Base-by-base conservation (phyloP, 2,113 vertebrate species). In the Gymnobelideus leadbeateri region DNA sequence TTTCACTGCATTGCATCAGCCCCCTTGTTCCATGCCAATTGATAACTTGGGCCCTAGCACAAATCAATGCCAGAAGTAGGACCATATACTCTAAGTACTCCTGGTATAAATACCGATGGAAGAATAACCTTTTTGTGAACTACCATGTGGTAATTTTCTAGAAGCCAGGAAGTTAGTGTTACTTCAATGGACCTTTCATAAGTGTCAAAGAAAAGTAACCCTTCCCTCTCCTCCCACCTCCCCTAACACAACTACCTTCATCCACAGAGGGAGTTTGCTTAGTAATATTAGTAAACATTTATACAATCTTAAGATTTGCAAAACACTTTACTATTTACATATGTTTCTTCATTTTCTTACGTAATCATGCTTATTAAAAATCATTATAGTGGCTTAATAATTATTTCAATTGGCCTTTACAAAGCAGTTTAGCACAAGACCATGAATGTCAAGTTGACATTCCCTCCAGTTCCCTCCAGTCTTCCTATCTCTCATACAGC, bases 21-120 rank as follows among this genome's bases (percentile, higher is more conserved):
- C 97, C 98, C 97, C 97, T 97, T 91, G 91, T 95, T 92, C 91
- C 95, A 96, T 97, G 97, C 98, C 97, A 98, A 96, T 96, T 93
- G 97, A 98, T 98, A 98, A 98, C 98, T 98, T 98, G 98, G 98
- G 97, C 97, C 97, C 92, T 98, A 96, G 97, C 98, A 97, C 98
- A 98, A 98, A 98, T 97, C 97, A 92, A 14, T 98, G 98, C 97
- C 98, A 98, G 98, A 97, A 98, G 98, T 98, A 98, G 97, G 96
- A 97, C 61, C 94, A 54, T 93, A 93, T 92, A 95, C 96, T 93
- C 0, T 94, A 97, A 98, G 97, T 96, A 95, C 98, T 97, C 89
- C 84, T 97, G 97, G 90, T 96, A 97, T 98, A 98, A 98, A 98
- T 95, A 98, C 96, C 95, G 96, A 89, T 96, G 93, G 95, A 96